Evolutionary conservation across 2,797 vertebrate genomes (phyloP).

Genomic region (Botia kubotai): DNA sequence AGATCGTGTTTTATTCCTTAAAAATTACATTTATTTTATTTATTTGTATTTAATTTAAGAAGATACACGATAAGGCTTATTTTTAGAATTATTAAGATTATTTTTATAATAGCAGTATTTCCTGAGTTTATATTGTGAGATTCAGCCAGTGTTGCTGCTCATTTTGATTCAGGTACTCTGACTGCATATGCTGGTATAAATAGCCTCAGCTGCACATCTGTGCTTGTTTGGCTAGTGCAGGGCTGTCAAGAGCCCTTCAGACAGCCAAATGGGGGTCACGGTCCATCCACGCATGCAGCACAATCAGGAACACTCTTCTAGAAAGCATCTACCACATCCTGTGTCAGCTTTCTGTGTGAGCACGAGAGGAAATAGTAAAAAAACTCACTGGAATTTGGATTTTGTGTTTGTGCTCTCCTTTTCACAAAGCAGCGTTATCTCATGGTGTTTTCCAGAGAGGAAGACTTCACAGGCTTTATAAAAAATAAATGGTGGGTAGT

Average conservation of each 20-base stretch:
- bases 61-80: too few species aligned
- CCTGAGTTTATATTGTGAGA: not conserved
- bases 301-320: slow-evolving; percentile 1
- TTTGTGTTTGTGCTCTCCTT: not conserved
- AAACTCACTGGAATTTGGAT: not conserved
- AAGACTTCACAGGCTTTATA: slow-evolving; percentile 37
- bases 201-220: slow-evolving; percentile 20
- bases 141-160: not conserved
- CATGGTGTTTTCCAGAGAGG: slow-evolving; percentile 27
- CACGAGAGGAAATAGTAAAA: not conserved
- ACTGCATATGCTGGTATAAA: slow-evolving; percentile 25
- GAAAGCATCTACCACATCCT: not conserved
- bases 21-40: too few species aligned
- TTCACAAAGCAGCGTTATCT: slow-evolving; percentile 8
- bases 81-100: too few species aligned
- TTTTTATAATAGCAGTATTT: not conserved
- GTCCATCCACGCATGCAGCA: slow-evolving; percentile 16
- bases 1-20: too few species aligned
- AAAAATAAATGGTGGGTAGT: slow-evolving; percentile 27
- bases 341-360: not conserved
- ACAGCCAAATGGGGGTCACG: slow-evolving; percentile 16
- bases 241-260: slow-evolving; percentile 5
- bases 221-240: slow-evolving; percentile 16
- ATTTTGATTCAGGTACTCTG: slow-evolving; percentile 7
- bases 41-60: too few species aligned